Evolutionary conservation across 2,888 invertebrate species (phyloP).

Genomic region (Reticulitermes lucifugus): DNA sequence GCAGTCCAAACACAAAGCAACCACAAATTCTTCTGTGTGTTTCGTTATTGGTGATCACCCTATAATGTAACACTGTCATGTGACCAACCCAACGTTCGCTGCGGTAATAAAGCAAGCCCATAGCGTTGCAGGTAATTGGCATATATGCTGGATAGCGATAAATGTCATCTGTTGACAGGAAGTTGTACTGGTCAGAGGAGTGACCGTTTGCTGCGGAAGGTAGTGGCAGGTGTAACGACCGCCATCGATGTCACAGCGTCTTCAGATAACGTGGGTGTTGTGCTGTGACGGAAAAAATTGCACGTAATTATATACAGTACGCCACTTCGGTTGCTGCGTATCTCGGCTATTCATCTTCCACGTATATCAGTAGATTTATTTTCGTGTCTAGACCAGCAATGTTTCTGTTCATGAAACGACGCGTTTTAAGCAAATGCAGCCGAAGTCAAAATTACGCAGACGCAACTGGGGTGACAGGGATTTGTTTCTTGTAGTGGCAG

Average conservation of each 20-base stretch:
- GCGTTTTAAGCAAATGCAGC: too few relatives aligned
- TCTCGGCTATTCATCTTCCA: not conserved
- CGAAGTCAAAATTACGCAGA: too few relatives aligned
- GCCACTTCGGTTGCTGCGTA: not conserved
- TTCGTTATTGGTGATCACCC: too few relatives aligned
- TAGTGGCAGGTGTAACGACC: conserved; percentile 14
- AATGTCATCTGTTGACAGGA: not conserved
- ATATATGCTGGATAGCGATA: not conserved
- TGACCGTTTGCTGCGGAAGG: not conserved
- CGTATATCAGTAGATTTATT: too few relatives aligned
- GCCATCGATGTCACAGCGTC: not conserved
- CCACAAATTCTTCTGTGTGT: too few relatives aligned
- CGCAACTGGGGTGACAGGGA: too few relatives aligned
- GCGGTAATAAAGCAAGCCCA: not conserved
- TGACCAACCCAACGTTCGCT: not conserved
- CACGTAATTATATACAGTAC: not conserved
- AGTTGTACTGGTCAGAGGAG: conserved; percentile 23
- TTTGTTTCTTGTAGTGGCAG: too few relatives aligned
- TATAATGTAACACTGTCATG: too few relatives aligned
- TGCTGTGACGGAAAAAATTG: not conserved
- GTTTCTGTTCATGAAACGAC: too few relatives aligned
- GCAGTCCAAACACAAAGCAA: not conserved
- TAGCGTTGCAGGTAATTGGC: not conserved
- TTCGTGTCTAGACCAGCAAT: too few relatives aligned
- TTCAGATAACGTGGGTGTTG: not conserved